Evolutionary conservation across 2,888 invertebrate species (phyloP).

Genomic region (Pristionchus exspectatus): DNA sequence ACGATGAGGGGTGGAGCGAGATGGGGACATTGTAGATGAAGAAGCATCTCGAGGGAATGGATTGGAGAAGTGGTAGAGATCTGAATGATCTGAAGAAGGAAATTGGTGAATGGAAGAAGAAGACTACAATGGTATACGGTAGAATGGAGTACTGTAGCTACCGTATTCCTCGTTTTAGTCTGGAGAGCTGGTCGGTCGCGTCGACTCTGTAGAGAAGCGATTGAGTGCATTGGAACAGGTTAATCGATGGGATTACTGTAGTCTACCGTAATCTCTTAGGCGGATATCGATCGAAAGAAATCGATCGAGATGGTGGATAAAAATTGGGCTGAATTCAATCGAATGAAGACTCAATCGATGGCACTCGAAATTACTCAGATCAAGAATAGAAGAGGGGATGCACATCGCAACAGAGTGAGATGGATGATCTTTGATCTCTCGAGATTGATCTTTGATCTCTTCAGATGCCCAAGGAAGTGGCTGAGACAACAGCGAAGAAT

Average conservation of each 20-base stretch:
- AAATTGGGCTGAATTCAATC: slow-evolving; percentile 16
- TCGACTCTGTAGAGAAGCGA: neutral
- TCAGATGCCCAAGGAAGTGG: slow-evolving; percentile 34
- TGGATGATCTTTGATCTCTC: neutral
- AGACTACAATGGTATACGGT: neutral
- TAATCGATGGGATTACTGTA: neutral
- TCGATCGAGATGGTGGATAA: neutral
- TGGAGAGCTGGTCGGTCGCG: slow-evolving; percentile 18
- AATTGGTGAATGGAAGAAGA: slow-evolving; percentile 8
- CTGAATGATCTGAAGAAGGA: slow-evolving; percentile 22
- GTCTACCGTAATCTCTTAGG: neutral
- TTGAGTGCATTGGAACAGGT: slow-evolving; percentile 11
- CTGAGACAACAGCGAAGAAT: slow-evolving; percentile 8
- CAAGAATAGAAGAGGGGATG: slow-evolving; percentile 41
- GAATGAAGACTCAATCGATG: slow-evolving; percentile 39
- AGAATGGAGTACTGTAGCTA: neutral
- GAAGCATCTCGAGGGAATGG: slow-evolving; percentile 2
- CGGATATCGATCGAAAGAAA: neutral
- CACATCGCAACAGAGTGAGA: neutral
- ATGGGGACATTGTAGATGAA: slow-evolving; percentile 21
- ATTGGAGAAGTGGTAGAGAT: slow-evolving; percentile 1
- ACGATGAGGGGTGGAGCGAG: slow-evolving; percentile 8
- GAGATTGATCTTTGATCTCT: neutral
- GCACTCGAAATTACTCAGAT: slow-evolving; percentile 37
- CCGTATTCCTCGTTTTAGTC: neutral